Conservation (phyloP, 2,797 vertebrate genomes). For the Arctocebus calabarensis region DNA sequence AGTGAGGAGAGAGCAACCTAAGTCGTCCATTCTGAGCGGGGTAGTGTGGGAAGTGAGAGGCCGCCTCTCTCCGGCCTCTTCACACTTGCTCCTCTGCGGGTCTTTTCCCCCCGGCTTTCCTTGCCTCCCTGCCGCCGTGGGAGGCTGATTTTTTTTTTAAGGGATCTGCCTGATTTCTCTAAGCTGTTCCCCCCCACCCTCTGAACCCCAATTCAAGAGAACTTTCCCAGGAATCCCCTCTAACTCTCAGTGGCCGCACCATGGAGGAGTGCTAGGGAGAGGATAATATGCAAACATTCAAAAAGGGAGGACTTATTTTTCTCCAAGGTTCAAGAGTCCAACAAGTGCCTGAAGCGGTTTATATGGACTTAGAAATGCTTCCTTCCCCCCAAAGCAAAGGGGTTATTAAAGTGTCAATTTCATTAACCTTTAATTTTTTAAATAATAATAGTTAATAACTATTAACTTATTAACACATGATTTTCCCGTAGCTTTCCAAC, state of each 20-base stretch:
- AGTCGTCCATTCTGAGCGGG: neutral
- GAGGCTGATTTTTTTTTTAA: neutral
- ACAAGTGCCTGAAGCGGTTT: conserved; percentile 89
- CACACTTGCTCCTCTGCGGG: neutral
- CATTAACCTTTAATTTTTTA: conserved; percentile 87
- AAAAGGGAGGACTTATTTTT: neutral
- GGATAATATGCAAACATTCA: neutral
- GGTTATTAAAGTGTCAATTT: conserved; percentile 97
- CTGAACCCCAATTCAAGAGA: neutral
- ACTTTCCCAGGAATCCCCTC: neutral
- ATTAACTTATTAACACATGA: conserved; percentile 14
- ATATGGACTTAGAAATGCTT: conserved; percentile 91
- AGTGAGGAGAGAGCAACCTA: neutral
- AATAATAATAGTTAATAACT: neutral
- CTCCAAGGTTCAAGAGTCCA: conserved; percentile 66
- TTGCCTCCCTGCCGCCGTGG: neutral
- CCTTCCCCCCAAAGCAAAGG: conserved; percentile 90
- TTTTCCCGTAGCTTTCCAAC: conserved; percentile 91
- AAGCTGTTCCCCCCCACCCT: neutral
- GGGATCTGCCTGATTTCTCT: neutral
- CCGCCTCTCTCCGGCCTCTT: no score
- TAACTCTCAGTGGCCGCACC: neutral
- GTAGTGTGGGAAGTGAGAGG: no score
- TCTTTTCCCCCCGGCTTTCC: neutral
- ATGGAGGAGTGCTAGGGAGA: neutral